Percentiles rank a stretch among this genome's conserved stretches.
These are phyloP conservation scores for Oncorhynchus kisutch DNA, from an alignment of 2,113 vertebrate genomes.

Conservation along the genomic window DNA sequence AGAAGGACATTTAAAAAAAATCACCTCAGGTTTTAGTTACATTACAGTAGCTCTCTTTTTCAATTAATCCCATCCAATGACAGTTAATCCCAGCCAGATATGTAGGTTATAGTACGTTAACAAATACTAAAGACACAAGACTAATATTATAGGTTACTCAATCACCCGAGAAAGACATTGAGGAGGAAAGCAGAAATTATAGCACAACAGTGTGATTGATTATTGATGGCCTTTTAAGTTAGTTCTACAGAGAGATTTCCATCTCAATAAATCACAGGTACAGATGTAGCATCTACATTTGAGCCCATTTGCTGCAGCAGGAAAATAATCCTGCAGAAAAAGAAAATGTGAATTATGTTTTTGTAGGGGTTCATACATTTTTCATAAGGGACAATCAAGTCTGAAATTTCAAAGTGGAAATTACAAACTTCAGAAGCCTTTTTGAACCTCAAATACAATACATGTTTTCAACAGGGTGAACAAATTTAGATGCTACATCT, in stretches of 20 bases:
- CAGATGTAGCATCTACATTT: conserved; percentile 4
- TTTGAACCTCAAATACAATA: too few species aligned
- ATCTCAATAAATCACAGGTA: conserved; percentile 29
- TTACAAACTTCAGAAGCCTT: too few species aligned
- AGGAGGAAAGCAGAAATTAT: background rate
- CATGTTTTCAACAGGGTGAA: background rate
- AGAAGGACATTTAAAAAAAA: too few species aligned
- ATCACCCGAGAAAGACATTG: background rate
- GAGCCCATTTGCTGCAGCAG: too few species aligned
- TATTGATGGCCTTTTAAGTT: conserved; percentile 6
- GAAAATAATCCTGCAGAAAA: too few species aligned
- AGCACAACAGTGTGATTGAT: conserved; percentile 5
- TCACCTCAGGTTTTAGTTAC: too few species aligned
- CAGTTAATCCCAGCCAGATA: background rate
- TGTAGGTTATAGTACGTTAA: too few species aligned
- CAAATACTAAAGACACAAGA: background rate
- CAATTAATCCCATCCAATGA: background rate
- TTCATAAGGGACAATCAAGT: too few species aligned
- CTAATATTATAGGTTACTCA: background rate
- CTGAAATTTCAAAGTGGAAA: too few species aligned
- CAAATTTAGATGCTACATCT: background rate
- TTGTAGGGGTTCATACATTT: too few species aligned
- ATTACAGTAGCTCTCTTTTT: background rate
- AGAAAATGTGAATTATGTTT: too few species aligned
- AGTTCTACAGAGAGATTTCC: background rate